phyloP scores from a whole-genome alignment of 2,797 vertebrate genomes.

The Triplophysa bombifrons region DNA sequence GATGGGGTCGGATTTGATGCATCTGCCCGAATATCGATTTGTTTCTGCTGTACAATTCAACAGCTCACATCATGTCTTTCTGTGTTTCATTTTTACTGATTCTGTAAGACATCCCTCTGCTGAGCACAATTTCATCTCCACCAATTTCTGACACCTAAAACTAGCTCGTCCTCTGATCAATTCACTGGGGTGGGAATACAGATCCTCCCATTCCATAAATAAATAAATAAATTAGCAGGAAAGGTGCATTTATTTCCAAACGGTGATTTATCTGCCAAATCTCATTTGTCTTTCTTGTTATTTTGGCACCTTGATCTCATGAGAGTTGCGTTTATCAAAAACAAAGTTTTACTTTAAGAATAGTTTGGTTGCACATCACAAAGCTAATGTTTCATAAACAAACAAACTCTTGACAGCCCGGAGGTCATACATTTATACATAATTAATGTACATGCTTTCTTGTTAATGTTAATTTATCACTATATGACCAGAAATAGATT shows the following conservation, averaged over 20 bases:
- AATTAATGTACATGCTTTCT: not conserved
- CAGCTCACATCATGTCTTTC: constrained; percentile 61
- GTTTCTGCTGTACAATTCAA: constrained; percentile 70
- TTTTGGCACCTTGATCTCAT: constrained; percentile 59
- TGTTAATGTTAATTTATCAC: not conserved
- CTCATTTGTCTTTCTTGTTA: constrained; percentile 27
- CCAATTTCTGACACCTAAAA: constrained; percentile 52
- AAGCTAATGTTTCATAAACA: not conserved
- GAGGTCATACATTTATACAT: not conserved
- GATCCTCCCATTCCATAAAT: constrained; percentile 36
- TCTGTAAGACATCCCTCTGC: constrained; percentile 66
- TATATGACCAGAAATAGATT: not conserved
- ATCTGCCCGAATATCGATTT: constrained; percentile 79
- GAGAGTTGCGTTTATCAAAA: constrained; percentile 32
- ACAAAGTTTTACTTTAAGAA: constrained; percentile 24
- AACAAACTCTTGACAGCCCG: not conserved
- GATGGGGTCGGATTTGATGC: constrained; percentile 77
- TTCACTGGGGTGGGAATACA: constrained; percentile 60
- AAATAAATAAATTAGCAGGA: constrained; percentile 4
- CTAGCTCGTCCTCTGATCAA: constrained; percentile 64
- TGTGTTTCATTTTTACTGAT: constrained; percentile 66
- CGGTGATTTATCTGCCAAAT: constrained; percentile 42
- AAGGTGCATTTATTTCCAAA: constrained; percentile 32
- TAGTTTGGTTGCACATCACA: not conserved
- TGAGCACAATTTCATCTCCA: constrained; percentile 66